Evolutionary conservation across 2,797 vertebrate genomes (phyloP).

Genomic region (Zalophus californianus): DNA sequence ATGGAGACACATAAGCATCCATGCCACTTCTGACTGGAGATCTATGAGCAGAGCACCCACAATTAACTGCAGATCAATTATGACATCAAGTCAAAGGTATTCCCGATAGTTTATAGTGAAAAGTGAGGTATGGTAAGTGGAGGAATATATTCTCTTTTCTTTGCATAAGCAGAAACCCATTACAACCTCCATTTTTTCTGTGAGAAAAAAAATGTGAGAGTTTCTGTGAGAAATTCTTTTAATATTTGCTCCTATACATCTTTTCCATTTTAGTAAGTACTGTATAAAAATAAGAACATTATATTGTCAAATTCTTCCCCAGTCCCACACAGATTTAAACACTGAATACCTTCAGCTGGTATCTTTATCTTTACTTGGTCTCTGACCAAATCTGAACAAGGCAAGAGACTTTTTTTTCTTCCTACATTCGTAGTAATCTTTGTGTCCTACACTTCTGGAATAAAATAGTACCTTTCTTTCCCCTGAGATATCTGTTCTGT

Average conservation of each 20-base stretch:
- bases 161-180: neutral
- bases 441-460: neutral
- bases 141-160: neutral
- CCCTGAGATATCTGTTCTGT: neutral
- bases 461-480: neutral
- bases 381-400: neutral
- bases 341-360: neutral
- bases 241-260: neutral
- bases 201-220: neutral
- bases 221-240: neutral
- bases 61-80: neutral
- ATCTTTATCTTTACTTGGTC: neutral
- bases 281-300: neutral
- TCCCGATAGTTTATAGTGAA: neutral
- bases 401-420: fast-evolving
- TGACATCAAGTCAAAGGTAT: neutral
- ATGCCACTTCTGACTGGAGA: neutral
- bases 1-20: neutral
- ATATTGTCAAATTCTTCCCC: neutral
- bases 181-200: neutral
- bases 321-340: neutral
- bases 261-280: neutral
- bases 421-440: neutral
- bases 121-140: neutral
- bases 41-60: neutral